Base-by-base conservation (phyloP, 2,113 vertebrate species). In the Taurulus bubalis region DNA sequence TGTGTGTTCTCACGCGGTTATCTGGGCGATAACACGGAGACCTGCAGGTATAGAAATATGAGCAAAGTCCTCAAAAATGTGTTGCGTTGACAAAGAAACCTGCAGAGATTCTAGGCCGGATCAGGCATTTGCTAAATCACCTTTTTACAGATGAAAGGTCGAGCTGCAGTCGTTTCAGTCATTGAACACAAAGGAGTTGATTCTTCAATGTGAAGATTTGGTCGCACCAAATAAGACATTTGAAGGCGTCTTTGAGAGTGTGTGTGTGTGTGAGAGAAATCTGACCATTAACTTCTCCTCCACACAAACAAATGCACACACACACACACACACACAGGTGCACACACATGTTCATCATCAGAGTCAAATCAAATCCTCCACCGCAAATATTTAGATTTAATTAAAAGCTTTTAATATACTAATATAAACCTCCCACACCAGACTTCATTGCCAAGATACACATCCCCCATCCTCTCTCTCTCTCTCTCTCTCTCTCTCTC, bases 401-500 rank as follows among this genome's bases (percentile, higher is more conserved):
- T 87, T 76, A n/a, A 65, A 79, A 83, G 71, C 63, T 53, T 49
- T 60, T 83, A 80, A 82, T 75, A 75, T 75, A 84, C 64, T 82
- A 80, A 82, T 75, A 75, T 79, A 84, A 86, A 86, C 82, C 72
- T 85, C 86, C 77, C 68, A 56, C 69, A 60, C 30, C 77, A 83
- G 69, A 72, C 72, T 69, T 59, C 16, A 10, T 4, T 62, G 91
- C 92, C 93, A 94, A 93, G 80, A 91, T 63, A 89, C 87, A 91
- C 85, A 75, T 24, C 16, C 7, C 36, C 36, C 7, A 1, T 8
- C 2, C 36, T 9, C 11, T 55, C 47, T 9, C 51, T 51, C 34
- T 32, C 59, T 24, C 3, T n/a, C 68, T 14, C 45, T 47, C 45
- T 56, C 36, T n/a, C 14, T 45, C 42, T 15, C 14, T 45, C 42